Evolutionary conservation across 2,113 vertebrate species (phyloP).

Genomic region (Ptilonorhynchus violaceus): DNA sequence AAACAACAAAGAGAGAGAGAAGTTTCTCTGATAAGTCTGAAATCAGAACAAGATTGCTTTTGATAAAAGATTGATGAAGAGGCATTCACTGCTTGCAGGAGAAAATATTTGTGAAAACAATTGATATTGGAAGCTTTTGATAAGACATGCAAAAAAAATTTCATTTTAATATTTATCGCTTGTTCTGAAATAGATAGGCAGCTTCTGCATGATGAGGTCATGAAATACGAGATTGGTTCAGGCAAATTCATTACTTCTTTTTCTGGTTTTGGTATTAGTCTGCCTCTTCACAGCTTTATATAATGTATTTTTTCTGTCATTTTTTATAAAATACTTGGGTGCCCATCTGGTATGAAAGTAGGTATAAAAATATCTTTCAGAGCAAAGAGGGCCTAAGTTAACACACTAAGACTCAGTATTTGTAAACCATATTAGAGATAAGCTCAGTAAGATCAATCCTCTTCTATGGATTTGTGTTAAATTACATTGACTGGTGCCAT

Average conservation of each 20-base stretch:
- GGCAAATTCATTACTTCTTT: constrained; percentile 69
- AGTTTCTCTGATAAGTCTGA: constrained; percentile 56
- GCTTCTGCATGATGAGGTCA: constrained; percentile 65
- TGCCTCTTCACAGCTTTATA: constrained; percentile 17
- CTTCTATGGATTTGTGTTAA: constrained; percentile 23
- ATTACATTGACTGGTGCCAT: not conserved
- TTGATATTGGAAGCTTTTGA: constrained; percentile 67
- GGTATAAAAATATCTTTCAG: constrained; percentile 49
- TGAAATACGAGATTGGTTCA: constrained; percentile 54
- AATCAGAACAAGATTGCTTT: constrained; percentile 68
- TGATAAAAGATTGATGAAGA: constrained; percentile 75
- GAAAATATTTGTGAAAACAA: constrained; percentile 70
- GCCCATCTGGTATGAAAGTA: constrained; percentile 4
- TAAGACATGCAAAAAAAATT: constrained; percentile 60
- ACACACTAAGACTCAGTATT: not conserved
- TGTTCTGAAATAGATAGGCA: constrained; percentile 54
- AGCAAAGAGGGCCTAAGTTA: not conserved
- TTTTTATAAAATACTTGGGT: constrained; percentile 53
- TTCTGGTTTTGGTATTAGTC: constrained; percentile 53
- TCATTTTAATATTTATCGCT: constrained; percentile 75
- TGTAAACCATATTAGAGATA: constrained; percentile 14
- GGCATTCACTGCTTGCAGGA: constrained; percentile 50
- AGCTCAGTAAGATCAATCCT: constrained; percentile 26
- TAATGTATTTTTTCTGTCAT: constrained; percentile 70
- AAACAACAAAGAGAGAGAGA: not conserved